phyloP scores from a whole-genome alignment of 2,888 invertebrate species.

The Parelbella ahira region DNA sequence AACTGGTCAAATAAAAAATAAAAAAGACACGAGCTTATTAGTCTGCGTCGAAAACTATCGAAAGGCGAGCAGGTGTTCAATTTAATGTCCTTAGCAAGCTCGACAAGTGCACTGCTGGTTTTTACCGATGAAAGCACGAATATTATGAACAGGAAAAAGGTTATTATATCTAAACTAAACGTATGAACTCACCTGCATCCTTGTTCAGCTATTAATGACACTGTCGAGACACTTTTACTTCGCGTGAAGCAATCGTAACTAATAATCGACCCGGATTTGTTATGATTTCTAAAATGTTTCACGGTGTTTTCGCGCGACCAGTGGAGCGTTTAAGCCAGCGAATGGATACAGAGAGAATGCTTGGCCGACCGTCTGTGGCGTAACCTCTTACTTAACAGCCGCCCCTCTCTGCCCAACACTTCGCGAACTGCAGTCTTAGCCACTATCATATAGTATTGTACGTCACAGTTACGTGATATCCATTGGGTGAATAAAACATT shows the following conservation, averaged over 20 bases:
- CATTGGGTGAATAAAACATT: constrained; percentile 31
- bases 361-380: constrained; percentile 51
- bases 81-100: too few relatives aligned
- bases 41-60: too few relatives aligned
- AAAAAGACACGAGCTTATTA: too few relatives aligned
- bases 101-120: too few relatives aligned
- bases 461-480: constrained; percentile 33
- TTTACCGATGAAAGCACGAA: constrained; percentile 35
- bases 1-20: too few relatives aligned
- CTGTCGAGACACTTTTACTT: constrained; percentile 53
- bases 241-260: constrained; percentile 27
- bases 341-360: constrained; percentile 57
- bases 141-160: constrained; percentile 39
- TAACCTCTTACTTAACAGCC: constrained; percentile 75
- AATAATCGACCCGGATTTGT: constrained; percentile 59
- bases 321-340: constrained; percentile 53
- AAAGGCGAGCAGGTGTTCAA: too few relatives aligned
- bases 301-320: constrained; percentile 40
- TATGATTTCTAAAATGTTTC: constrained; percentile 50
- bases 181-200: constrained; percentile 70
- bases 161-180: too few relatives aligned
- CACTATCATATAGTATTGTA: constrained; percentile 22
- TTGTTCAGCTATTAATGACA: constrained; percentile 6
- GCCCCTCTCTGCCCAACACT: constrained; percentile 37
- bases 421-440: constrained; percentile 19